Percentiles rank a stretch among this genome's conserved stretches.
phyloP scores from a whole-genome alignment of 1,140 invertebrate genomes.

The Thaumetopoea pityocampa region DNA sequence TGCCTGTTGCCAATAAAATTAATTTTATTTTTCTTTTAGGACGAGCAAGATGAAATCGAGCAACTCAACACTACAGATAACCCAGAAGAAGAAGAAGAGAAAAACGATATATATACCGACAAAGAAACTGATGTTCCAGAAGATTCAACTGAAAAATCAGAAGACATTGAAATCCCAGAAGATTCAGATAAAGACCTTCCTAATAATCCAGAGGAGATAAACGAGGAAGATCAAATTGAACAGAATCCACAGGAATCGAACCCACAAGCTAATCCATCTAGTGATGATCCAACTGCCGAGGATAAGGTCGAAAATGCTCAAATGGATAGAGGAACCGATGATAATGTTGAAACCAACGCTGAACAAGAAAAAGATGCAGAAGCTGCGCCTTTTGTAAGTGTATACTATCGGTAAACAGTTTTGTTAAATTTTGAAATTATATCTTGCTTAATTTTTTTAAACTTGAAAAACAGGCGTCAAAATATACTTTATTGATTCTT shows the following conservation, averaged over 20 bases:
- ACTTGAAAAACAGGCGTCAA: too few species aligned
- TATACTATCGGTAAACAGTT: background rate
- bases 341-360: conserved; percentile 76
- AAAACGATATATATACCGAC: conserved; percentile 29
- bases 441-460: too few species aligned
- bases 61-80: conserved; percentile 29
- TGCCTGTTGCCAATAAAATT: too few species aligned
- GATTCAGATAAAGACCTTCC: conserved; percentile 60
- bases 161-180: conserved; percentile 36
- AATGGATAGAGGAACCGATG: conserved; percentile 61
- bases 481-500: too few species aligned
- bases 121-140: conserved; percentile 44
- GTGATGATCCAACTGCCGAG: conserved; percentile 75
- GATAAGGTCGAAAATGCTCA: conserved; percentile 67
- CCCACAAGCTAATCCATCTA: conserved; percentile 76
- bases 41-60: conserved; percentile 32
- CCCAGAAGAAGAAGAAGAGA: conserved; percentile 42
- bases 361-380: conserved; percentile 79
- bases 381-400: conserved; percentile 73
- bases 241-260: conserved; percentile 84
- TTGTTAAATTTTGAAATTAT: background rate
- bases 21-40: background rate
- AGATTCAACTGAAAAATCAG: conserved; percentile 18
- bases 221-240: conserved; percentile 77
- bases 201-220: conserved; percentile 63